Evolutionary conservation across 2,888 invertebrate genomes (phyloP).

Genomic region (Brachylomia viminalis): DNA sequence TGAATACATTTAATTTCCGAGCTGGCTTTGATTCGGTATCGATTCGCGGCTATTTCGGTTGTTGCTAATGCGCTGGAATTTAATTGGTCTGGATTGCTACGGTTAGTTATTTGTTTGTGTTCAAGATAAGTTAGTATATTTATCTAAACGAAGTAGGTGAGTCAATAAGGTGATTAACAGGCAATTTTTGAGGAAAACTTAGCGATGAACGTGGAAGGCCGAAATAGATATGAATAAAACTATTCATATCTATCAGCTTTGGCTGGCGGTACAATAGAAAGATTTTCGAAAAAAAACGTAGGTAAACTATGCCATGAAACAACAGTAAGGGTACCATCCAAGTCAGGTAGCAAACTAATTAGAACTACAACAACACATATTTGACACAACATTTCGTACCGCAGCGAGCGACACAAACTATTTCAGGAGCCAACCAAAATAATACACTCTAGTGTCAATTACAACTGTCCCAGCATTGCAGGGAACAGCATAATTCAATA

Average conservation of each 20-base stretch:
- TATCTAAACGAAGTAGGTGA: slow-evolving; percentile 3
- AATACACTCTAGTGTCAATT: slow-evolving; percentile 54
- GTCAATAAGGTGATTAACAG: not conserved
- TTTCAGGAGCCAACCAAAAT: slow-evolving; percentile 33
- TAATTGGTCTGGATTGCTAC: slow-evolving; percentile 67
- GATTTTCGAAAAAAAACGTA: not conserved
- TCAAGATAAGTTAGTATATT: slow-evolving; percentile 15
- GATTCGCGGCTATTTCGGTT: slow-evolving; percentile 74
- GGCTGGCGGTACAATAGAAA: not conserved
- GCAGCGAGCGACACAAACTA: slow-evolving; percentile 12
- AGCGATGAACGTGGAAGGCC: not conserved
- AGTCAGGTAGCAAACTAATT: slow-evolving; percentile 6
- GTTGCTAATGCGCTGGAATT: slow-evolving; percentile 76
- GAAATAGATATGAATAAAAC: not conserved
- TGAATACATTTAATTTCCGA: slow-evolving; percentile 83
- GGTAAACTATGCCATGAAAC: not conserved
- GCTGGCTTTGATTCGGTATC: slow-evolving; percentile 75
- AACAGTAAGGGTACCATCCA: not conserved
- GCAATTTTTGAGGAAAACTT: not conserved
- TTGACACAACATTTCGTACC: slow-evolving; percentile 10
- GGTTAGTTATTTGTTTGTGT: slow-evolving; percentile 33
- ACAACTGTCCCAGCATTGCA: slow-evolving; percentile 37
- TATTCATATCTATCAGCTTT: too few species aligned
- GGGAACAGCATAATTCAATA: slow-evolving; percentile 56
- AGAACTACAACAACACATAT: slow-evolving; percentile 24